Conservation (phyloP, 2,797 vertebrate species). For the Gastrophryne carolinensis region DNA sequence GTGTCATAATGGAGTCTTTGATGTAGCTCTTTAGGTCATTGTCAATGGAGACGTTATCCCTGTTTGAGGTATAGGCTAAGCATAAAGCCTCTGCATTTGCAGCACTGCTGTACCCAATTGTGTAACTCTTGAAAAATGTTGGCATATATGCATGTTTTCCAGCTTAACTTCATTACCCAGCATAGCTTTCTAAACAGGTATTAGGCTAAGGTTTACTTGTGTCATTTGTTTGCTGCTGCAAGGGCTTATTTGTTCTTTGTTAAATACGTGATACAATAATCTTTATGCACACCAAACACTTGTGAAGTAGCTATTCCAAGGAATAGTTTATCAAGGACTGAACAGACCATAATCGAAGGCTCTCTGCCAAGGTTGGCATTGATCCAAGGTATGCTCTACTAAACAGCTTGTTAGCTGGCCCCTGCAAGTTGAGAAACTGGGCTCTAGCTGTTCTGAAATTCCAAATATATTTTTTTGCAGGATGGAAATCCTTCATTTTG, state of each 20-base stretch:
- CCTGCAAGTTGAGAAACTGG: constrained; percentile 1
- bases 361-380: constrained; percentile 1
- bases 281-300: constrained; percentile 2
- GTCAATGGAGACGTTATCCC: no score
- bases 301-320: constrained; percentile 27
- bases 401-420: constrained; percentile 14
- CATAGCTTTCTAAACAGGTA: not conserved
- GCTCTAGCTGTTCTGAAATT: not conserved
- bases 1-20: no score
- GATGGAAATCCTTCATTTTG: not conserved
- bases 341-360: constrained; percentile 30
- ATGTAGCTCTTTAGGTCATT: no score
- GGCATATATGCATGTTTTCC: not conserved
- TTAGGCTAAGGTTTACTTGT: not conserved
- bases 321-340: constrained; percentile 30
- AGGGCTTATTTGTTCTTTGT: not conserved
- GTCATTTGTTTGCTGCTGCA: not conserved
- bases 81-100: no score
- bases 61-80: no score
- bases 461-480: not conserved
- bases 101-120: no score
- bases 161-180: not conserved
- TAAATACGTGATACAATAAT: constrained; percentile 2
- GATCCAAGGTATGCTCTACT: constrained; percentile 19
- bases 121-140: not conserved